A percentile compares a stretch with the other conserved stretches of the same genome.
These are phyloP conservation scores for Andrena chrysosceles DNA, from an alignment of 2,888 invertebrate genomes.

Conservation along the genomic window DNA sequence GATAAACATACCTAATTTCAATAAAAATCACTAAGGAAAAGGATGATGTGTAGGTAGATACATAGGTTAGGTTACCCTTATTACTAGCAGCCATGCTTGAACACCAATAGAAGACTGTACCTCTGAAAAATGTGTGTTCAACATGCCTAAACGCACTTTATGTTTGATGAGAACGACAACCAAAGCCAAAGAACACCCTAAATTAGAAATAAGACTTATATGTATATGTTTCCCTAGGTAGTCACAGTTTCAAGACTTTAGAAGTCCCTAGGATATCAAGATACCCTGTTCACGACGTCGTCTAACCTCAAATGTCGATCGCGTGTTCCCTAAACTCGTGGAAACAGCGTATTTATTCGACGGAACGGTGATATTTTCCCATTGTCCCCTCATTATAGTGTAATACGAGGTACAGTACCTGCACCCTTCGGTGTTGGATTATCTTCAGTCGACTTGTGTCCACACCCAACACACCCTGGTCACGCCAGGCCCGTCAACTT, in stretches of 20 bases:
- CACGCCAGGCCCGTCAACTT: slow-evolving; percentile 79
- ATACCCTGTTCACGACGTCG: not conserved
- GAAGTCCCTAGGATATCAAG: not conserved
- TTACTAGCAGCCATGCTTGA: too few species aligned
- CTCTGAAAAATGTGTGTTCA: too few species aligned
- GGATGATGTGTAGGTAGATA: too few species aligned
- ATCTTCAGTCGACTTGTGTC: slow-evolving; percentile 68
- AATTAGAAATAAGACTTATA: not conserved
- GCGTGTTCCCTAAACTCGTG: slow-evolving; percentile 11
- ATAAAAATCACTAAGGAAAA: not conserved
- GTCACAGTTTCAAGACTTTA: not conserved
- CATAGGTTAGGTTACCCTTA: too few species aligned
- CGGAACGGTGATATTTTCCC: slow-evolving; percentile 25
- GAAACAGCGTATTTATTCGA: slow-evolving; percentile 41
- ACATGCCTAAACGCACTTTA: not conserved
- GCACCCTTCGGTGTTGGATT: slow-evolving; percentile 62
- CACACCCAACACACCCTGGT: slow-evolving; percentile 77
- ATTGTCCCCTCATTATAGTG: slow-evolving; percentile 29
- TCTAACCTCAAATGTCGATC: slow-evolving; percentile 7
- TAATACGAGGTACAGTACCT: slow-evolving; percentile 47
- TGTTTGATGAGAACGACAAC: too few species aligned
- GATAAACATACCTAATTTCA: not conserved
- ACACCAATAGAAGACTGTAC: too few species aligned
- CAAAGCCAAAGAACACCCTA: not conserved
- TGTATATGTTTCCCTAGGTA: not conserved